Evolutionary conservation across 2,888 invertebrate genomes (phyloP).

Genomic region (Athripsodes cinereus): DNA sequence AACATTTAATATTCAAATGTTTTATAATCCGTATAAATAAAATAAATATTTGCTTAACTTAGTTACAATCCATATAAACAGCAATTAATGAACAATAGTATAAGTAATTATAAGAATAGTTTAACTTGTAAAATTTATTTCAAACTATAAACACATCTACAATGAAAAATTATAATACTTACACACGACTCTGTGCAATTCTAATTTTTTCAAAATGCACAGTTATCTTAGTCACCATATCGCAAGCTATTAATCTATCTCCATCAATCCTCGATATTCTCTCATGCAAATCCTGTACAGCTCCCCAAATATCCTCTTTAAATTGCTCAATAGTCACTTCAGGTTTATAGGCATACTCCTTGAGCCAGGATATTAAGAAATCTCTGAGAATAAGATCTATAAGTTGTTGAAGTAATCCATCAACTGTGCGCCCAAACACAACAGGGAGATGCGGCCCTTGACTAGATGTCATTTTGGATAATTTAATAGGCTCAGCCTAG

Average conservation of each 20-base stretch:
- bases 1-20: no score
- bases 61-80: no score
- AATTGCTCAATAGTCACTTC: slow-evolving; percentile 58
- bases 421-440: slow-evolving; percentile 79
- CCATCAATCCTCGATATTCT: slow-evolving; percentile 71
- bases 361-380: slow-evolving; percentile 72
- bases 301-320: slow-evolving; percentile 79
- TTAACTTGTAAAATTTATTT: no score
- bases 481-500: slow-evolving; percentile 42
- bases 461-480: slow-evolving; percentile 35
- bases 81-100: no score
- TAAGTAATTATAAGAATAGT: no score
- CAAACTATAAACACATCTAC: no score
- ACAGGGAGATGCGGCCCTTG: slow-evolving; percentile 57
- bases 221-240: slow-evolving; percentile 74
- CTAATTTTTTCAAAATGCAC: slow-evolving; percentile 82
- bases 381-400: slow-evolving; percentile 75
- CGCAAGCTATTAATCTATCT: slow-evolving; percentile 75
- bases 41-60: no score
- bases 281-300: slow-evolving; percentile 66
- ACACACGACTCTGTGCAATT: slow-evolving; percentile 69
- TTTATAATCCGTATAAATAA: no score
- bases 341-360: slow-evolving; percentile 61
- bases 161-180: no score
- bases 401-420: slow-evolving; percentile 75